A percentile compares a stretch with the other conserved stretches of the same genome.
Conservation (phyloP, 2,113 vertebrate species). For the Catharus minimus region DNA sequence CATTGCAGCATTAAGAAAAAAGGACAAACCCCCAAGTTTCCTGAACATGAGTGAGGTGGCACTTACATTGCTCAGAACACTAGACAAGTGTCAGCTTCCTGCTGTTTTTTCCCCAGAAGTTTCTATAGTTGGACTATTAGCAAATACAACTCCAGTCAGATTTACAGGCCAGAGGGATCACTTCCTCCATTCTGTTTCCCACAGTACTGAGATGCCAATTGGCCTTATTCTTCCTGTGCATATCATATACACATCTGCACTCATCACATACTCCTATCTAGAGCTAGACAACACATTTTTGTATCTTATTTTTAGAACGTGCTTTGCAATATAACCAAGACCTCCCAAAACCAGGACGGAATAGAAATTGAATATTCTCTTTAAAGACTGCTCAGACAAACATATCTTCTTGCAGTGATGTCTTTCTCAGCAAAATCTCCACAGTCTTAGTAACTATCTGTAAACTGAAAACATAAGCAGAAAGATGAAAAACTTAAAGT, state of each 20-base stretch:
- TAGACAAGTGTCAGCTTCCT: not conserved
- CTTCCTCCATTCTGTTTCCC: not conserved
- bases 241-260: not conserved
- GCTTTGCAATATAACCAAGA: not conserved
- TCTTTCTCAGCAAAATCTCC: not conserved
- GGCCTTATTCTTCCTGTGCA: not conserved
- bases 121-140: not conserved
- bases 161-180: not conserved
- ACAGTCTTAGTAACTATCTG: not conserved
- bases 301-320: not conserved
- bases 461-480: not conserved
- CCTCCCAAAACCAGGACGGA: not conserved
- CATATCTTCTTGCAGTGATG: not conserved
- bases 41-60: not conserved
- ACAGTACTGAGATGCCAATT: not conserved
- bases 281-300: not conserved
- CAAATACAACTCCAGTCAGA: not conserved
- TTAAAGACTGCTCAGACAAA: not conserved
- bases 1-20: not conserved
- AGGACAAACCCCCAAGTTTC: not conserved
- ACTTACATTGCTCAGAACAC: not conserved
- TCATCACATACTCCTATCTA: not conserved
- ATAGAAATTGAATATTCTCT: not conserved
- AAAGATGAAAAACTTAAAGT: not conserved
- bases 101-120: not conserved